Conservation (phyloP, 35 echinoderm and acorn worm species). For the Acanthaster planci region DNA sequence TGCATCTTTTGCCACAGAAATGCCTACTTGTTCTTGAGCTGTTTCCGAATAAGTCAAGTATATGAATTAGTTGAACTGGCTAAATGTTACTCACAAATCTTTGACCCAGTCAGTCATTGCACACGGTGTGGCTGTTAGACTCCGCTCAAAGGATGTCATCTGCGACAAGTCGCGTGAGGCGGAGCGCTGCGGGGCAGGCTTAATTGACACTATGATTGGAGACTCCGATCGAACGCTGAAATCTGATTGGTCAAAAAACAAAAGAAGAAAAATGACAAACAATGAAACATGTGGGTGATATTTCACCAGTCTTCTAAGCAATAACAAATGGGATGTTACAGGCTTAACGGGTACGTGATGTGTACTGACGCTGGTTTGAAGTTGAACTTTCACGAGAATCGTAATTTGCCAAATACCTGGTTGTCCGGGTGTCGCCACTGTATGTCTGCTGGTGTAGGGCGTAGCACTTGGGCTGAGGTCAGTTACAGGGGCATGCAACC, state of each 20-base stretch:
- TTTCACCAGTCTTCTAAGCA: too few species aligned
- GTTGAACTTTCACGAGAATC: too few species aligned
- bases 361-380: too few species aligned
- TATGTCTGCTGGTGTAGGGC: not conserved
- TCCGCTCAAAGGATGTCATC: slow-evolving; percentile 49
- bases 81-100: slow-evolving; percentile 63
- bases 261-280: not conserved
- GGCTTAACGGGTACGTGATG: too few species aligned
- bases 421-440: slow-evolving; percentile 50
- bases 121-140: slow-evolving; percentile 35
- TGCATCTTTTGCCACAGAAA: too few species aligned
- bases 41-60: not conserved
- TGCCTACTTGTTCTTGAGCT: not conserved
- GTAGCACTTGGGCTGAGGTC: slow-evolving; percentile 49
- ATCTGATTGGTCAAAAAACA: slow-evolving; percentile 48
- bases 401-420: slow-evolving; percentile 50
- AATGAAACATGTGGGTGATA: not conserved
- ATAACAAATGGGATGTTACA: too few species aligned
- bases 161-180: slow-evolving; percentile 5
- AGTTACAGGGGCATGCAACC: slow-evolving; percentile 57
- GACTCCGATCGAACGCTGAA: slow-evolving; percentile 51
- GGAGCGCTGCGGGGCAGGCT: not conserved
- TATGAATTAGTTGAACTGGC: too few species aligned
- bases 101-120: slow-evolving; percentile 67
- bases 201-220: slow-evolving; percentile 30